A percentile compares a stretch with the other conserved stretches of the same genome.
Evolutionary conservation across 2,113 vertebrate genomes (phyloP).

Genomic region (Clupea harengus): DNA sequence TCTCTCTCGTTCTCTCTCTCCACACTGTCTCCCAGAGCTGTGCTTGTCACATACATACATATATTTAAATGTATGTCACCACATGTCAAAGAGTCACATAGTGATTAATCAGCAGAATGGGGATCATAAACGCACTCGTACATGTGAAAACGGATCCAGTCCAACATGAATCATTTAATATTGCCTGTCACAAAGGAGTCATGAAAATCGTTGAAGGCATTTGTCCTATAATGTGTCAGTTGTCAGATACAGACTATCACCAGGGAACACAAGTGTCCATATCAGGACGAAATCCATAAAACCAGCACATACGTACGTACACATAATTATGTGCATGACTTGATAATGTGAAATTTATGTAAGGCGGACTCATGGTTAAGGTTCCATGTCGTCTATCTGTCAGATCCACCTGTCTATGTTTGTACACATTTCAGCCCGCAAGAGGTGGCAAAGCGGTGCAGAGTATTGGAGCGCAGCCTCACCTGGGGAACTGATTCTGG

Average conservation of each 20-base stretch:
- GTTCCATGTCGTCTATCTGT: background rate
- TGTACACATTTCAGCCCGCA: background rate
- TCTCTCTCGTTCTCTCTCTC: background rate
- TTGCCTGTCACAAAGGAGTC: background rate
- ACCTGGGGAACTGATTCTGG: background rate
- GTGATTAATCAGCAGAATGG: background rate
- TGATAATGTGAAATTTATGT: no score
- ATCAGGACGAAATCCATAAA: background rate
- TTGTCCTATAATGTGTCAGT: background rate
- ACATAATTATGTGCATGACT: no score
- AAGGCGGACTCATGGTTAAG: no score
- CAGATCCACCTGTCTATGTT: no score
- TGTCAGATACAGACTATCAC: background rate
- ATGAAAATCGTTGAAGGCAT: background rate
- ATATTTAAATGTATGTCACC: background rate
- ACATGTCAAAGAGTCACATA: background rate
- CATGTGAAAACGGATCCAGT: background rate
- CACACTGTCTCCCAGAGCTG: background rate
- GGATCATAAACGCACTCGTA: background rate
- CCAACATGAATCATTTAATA: slow-evolving; percentile 10
- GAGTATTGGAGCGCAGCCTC: background rate
- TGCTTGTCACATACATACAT: background rate
- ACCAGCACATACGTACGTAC: background rate
- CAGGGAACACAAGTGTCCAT: background rate
- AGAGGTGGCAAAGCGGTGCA: background rate